Percentiles rank a stretch among this genome's conserved stretches.
Evolutionary conservation across 1,140 invertebrate species (phyloP).

Genomic region (Calosoma granatense): DNA sequence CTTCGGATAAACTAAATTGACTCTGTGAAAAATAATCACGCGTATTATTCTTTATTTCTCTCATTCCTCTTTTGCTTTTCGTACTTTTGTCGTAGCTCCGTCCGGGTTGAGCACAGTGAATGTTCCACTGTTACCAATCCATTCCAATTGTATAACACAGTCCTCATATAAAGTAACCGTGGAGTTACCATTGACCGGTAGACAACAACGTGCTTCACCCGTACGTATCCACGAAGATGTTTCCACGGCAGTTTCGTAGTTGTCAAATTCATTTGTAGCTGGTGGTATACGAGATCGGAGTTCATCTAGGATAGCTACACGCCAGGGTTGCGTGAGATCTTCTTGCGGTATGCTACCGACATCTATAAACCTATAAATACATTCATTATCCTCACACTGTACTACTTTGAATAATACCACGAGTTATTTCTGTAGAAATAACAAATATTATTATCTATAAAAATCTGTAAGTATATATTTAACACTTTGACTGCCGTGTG

Average conservation of each 20-base stretch:
- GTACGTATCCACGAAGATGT: conserved; percentile 75
- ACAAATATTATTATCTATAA: too few relatives aligned
- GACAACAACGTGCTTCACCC: conserved; percentile 58
- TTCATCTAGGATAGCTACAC: conserved; percentile 58
- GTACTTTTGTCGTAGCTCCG: conserved; percentile 59
- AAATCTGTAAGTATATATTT: too few relatives aligned
- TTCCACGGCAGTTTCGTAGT: conserved; percentile 65
- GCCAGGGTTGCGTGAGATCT: conserved; percentile 63
- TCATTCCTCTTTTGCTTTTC: too few relatives aligned
- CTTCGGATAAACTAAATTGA: conserved; percentile 54
- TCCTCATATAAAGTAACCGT: conserved; percentile 45
- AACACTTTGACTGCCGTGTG: too few relatives aligned
- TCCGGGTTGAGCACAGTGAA: conserved; percentile 66
- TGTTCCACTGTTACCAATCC: conserved; percentile 60
- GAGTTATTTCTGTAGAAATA: too few relatives aligned
- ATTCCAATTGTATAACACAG: conserved; percentile 71
- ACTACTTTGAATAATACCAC: too few relatives aligned
- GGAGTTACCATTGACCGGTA: conserved; percentile 42
- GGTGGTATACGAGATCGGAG: conserved; percentile 45
- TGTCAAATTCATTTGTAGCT: conserved; percentile 39
- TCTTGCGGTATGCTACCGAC: conserved; percentile 43
- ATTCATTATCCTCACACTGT: not conserved
- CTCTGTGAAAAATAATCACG: conserved; percentile 34
- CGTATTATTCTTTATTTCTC: not conserved
- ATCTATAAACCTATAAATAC: conserved; percentile 41